Conservation (phyloP, 1,140 invertebrate species). For the Gryon sp. region DNA sequence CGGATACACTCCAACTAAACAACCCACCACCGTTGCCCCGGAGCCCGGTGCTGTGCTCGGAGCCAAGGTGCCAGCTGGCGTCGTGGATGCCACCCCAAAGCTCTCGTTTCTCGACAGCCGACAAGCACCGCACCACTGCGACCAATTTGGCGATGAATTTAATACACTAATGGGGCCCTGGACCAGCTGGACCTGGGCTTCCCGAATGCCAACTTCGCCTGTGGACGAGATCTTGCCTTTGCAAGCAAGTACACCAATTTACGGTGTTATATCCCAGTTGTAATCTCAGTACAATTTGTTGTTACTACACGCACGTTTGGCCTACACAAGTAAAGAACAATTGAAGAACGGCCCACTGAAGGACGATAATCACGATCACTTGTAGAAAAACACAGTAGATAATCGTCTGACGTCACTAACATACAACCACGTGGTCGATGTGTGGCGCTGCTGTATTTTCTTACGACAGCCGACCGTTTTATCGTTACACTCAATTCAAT, state of each 20-base stretch:
- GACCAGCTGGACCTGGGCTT: slow-evolving; percentile 66
- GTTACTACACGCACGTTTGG: too few relatives aligned
- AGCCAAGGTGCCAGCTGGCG: slow-evolving; percentile 74
- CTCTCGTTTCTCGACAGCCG: slow-evolving; percentile 67
- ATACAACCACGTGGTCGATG: slow-evolving; percentile 42
- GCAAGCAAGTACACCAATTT: slow-evolving; percentile 10
- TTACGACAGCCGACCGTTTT: slow-evolving; percentile 8
- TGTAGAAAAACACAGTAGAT: neutral
- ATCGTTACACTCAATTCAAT: slow-evolving; percentile 19
- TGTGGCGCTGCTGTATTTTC: slow-evolving; percentile 41
- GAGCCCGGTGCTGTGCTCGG: slow-evolving; percentile 75
- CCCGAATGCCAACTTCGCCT: slow-evolving; percentile 61
- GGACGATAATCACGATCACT: too few relatives aligned
- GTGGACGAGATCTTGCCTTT: slow-evolving; percentile 73
- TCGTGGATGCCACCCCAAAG: slow-evolving; percentile 77
- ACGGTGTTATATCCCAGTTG: too few relatives aligned
- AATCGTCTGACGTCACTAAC: slow-evolving; percentile 5
- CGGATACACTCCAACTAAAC: slow-evolving; percentile 81
- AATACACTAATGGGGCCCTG: slow-evolving; percentile 53
- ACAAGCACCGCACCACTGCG: slow-evolving; percentile 76
- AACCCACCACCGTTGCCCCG: slow-evolving; percentile 79
- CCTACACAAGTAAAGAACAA: too few relatives aligned
- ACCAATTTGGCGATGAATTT: slow-evolving; percentile 61
- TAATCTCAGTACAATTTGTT: too few relatives aligned
- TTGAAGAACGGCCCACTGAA: too few relatives aligned